Evolutionary conservation across 2,888 invertebrate genomes (phyloP), one percentile per base, ranked within the genome.

Genomic region (Tricholauxania praeusta): DNA sequence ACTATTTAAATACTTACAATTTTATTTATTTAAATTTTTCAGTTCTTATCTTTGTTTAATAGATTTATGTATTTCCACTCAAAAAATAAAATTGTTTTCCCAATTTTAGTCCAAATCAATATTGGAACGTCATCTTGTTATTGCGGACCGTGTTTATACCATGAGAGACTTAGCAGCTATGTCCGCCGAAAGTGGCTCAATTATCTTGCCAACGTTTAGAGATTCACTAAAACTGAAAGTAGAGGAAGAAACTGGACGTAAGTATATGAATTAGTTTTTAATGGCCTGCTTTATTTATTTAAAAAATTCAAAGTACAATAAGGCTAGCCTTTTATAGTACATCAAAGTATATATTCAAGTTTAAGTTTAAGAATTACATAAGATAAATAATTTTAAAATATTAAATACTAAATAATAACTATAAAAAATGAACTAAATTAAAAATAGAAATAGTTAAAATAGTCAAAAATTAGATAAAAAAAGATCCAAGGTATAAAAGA

Each of bases 41-140:
- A 82, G 28, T 28, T 3, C 28, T 28, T 3, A 28, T 28, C 28
- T 28, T 28, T 28, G 4, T 28, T 3, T 28, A 28, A 28, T 4
- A 28, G 4, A 28, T 4, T 4, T 28, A 2, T 28, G n/a, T n/a
- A n/a, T n/a, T n/a, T n/a, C n/a, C 28, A 28, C 62, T 3, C 8
- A 14, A 52, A 22, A 28, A 8, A n/a, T 57, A 53, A 39, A 15
- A 19, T 53, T 28, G 4, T 28, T 28, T 28, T 3, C 28, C 28
- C 28, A 22, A 76, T 89, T 89, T 64, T 88, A 96, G 95, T 93
- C 94, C 1, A 91, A 91, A 79, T 91, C 93, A 86, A 93, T 96
- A 79, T 88, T 97, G 84, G 95, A 97, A 87, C 91, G 96, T 74
- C 98, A 98, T 88, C 90, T 97, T 77, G 93, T 97, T 59, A 91